Conservation (phyloP, 2,113 vertebrate species). For the Oryzias melastigma region DNA sequence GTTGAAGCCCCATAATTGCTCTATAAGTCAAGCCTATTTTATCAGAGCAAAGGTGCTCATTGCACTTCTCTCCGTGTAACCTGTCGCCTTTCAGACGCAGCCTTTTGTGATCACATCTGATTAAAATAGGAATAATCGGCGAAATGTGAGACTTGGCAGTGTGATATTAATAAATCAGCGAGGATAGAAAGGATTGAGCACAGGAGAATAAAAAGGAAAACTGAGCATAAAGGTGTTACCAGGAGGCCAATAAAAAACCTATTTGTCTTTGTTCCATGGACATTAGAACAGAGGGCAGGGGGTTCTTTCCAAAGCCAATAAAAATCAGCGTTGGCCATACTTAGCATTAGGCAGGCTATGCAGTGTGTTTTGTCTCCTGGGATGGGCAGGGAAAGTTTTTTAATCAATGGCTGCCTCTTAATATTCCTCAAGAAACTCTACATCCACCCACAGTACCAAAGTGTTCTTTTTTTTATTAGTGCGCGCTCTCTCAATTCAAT, state of each 20-base stretch:
- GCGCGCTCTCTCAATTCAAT: constrained; percentile 49
- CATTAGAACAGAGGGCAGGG: constrained; percentile 33
- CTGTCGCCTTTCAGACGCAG: constrained; percentile 34
- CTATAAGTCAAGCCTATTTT: constrained; percentile 25
- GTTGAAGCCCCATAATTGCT: constrained; percentile 28
- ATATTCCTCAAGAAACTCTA: constrained; percentile 54
- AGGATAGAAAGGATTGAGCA: constrained; percentile 34
- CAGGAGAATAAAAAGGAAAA: constrained; percentile 29
- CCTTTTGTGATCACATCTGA: constrained; percentile 61
- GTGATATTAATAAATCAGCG: constrained; percentile 72
- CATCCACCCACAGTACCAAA: constrained; percentile 39
- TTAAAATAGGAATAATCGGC: constrained; percentile 63
- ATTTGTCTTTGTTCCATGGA: constrained; percentile 74
- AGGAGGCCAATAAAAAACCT: constrained; percentile 70
- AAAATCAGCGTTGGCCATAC: constrained; percentile 57
- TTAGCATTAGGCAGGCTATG: constrained; percentile 55
- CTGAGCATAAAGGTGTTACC: constrained; percentile 61
- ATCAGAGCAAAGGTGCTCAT: constrained; percentile 16
- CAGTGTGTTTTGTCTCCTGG: constrained; percentile 59
- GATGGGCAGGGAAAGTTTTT: constrained; percentile 50
- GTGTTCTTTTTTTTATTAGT: constrained; percentile 71
- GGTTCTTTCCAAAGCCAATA: constrained; percentile 62
- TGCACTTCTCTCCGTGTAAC: constrained; percentile 27
- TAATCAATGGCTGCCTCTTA: constrained; percentile 69
- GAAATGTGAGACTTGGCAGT: constrained; percentile 60